phyloP scores from a whole-genome alignment of 1,140 invertebrate genomes.

The Drosophila rhopaloa region DNA sequence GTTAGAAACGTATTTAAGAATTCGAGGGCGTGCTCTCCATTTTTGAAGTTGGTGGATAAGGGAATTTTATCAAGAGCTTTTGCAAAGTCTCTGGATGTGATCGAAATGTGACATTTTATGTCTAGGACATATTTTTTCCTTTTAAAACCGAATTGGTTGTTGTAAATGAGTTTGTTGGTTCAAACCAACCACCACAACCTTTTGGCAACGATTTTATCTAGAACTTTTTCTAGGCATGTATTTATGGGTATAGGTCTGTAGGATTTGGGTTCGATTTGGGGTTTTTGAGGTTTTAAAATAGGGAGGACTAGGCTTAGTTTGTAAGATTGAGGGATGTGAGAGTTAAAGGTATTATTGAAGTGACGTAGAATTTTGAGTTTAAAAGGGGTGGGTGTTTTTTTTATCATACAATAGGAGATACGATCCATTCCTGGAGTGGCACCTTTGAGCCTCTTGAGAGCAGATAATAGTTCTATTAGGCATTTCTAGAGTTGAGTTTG shows the following conservation, averaged over 20 bases:
- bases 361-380: not conserved
- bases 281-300: not conserved
- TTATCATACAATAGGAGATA: not conserved
- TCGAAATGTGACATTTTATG: not conserved
- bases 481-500: too few species aligned
- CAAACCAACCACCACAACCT: not conserved
- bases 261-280: not conserved
- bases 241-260: not conserved
- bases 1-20: not conserved
- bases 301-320: not conserved
- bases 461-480: not conserved
- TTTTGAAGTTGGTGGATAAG: not conserved
- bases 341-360: not conserved
- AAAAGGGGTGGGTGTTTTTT: too few species aligned
- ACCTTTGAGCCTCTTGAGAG: not conserved
- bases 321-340: not conserved
- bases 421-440: not conserved
- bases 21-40: not conserved
- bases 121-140: too few species aligned
- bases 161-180: not conserved
- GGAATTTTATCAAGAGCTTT: not conserved
- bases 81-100: too few species aligned
- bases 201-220: not conserved
- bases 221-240: not conserved
- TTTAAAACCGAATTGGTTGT: not conserved